Evolutionary conservation across 2,888 invertebrate genomes (phyloP), one percentile per base, ranked within the genome.

Genomic region (Drosophila eohydei): DNA sequence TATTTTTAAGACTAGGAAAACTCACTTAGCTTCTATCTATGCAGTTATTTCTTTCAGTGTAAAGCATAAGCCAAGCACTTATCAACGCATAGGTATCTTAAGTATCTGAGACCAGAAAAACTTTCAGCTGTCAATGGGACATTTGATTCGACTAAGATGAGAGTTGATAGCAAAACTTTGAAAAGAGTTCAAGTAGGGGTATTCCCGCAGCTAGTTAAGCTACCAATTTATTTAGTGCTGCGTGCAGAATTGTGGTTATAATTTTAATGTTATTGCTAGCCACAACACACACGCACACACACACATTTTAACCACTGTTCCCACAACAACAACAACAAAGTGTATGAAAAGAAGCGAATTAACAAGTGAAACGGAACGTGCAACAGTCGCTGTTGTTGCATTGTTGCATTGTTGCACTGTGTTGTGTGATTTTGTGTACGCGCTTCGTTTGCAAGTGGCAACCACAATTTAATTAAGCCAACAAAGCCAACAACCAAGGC

Each of bases 381-480:
- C 79, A 67, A 78, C 77, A 71, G 50, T 61, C 41, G 61, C 61
- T 62, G 71, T 54, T 71, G 51, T 43, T 57, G 54, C 44, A 41
- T 21, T 51, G 51, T 41, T 40, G 59, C 55, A 32, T 30, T 40
- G 55, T 63, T 67, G 58, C 65, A 59, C 11, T 63, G 54, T 7
- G 40, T 6, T 40, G 54, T 57, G 58, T 80, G 86, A 88, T 88
- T 86, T 86, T 88, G 86, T 86, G 90, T 86, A 90, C 84, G 87
- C 86, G 90, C 86, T 77, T 78, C 89, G 84, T 75, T 90, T 89
- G 89, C 86, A 89, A 89, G 71, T 78, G 81, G 84, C 83, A 86
- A 86, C 86, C 86, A 70, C 86, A 86, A 86, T 86, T 86, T 86
- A 86, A 86, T 86, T 86, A 86, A 86, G 90, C 86, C 90, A 90